Conservation (phyloP, 1,140 invertebrate species). For the Antheraea pernyi region DNA sequence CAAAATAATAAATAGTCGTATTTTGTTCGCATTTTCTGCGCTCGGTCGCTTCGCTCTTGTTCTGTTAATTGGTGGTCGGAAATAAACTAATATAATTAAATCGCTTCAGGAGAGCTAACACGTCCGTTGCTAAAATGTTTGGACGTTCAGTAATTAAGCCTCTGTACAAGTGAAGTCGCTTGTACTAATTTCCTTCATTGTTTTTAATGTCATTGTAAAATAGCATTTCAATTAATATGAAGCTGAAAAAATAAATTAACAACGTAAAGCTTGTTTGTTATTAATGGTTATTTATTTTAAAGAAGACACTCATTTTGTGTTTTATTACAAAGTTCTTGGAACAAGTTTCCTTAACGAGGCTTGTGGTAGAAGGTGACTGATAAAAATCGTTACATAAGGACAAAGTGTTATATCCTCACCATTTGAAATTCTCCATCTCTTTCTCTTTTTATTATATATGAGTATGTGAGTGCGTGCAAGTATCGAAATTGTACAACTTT, state of each 20-base stretch:
- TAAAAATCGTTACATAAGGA: no score
- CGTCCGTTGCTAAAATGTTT: constrained; percentile 59
- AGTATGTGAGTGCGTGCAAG: no score
- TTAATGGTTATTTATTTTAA: no score
- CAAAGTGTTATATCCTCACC: no score
- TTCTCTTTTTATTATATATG: no score
- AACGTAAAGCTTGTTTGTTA: no score
- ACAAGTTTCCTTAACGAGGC: no score
- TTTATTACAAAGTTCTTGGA: no score
- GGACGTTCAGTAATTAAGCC: constrained; percentile 50
- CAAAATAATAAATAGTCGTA: constrained; percentile 76
- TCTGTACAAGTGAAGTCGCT: constrained; percentile 44
- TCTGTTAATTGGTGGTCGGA: constrained; percentile 65
- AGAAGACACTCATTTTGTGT: no score
- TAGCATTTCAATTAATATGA: not conserved
- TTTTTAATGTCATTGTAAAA: constrained; percentile 24
- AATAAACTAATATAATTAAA: constrained; percentile 76
- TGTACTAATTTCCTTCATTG: constrained; percentile 50
- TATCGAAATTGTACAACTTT: no score
- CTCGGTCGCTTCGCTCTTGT: constrained; percentile 69
- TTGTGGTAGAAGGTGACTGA: no score
- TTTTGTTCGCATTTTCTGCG: constrained; percentile 69
- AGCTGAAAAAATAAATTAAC: not conserved
- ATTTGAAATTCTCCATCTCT: no score
- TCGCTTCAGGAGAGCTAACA: constrained; percentile 58